Conservation (phyloP, 2,797 vertebrate species). For the Emydoidea blandingii region DNA sequence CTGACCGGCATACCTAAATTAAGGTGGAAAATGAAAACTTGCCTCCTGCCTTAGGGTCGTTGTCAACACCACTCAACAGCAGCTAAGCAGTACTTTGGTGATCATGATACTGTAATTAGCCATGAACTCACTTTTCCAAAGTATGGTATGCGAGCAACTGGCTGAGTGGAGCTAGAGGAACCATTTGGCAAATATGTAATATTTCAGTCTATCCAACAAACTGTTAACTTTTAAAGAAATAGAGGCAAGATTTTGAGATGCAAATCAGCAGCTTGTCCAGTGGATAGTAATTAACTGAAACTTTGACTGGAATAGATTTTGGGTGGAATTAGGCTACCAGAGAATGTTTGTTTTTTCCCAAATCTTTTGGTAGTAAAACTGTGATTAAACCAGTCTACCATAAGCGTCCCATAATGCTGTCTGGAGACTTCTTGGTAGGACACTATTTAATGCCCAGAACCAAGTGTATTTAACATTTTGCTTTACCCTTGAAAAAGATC, state of each 20-base stretch:
- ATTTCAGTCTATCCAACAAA: background rate
- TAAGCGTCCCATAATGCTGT: background rate
- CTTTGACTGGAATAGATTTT: background rate
- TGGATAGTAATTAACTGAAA: background rate
- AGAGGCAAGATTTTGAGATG: background rate
- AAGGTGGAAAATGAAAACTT: background rate
- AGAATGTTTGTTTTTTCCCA: background rate
- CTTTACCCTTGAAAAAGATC: background rate
- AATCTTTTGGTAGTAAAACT: background rate
- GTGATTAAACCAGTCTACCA: fast-evolving
- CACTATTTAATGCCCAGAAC: background rate
- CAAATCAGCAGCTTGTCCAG: background rate
- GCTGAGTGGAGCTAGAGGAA: background rate
- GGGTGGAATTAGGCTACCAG: background rate
- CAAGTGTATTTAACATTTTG: background rate
- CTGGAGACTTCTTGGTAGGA: background rate
- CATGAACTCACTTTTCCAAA: background rate
- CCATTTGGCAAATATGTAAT: background rate
- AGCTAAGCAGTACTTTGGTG: background rate
- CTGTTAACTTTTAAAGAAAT: background rate
- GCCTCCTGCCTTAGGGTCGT: background rate
- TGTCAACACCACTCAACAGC: background rate
- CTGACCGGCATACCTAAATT: background rate
- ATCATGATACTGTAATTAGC: background rate
- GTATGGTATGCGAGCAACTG: background rate